phyloP scores from a whole-genome alignment of 2,113 vertebrate species.

The Phrynocephalus versicolor region DNA sequence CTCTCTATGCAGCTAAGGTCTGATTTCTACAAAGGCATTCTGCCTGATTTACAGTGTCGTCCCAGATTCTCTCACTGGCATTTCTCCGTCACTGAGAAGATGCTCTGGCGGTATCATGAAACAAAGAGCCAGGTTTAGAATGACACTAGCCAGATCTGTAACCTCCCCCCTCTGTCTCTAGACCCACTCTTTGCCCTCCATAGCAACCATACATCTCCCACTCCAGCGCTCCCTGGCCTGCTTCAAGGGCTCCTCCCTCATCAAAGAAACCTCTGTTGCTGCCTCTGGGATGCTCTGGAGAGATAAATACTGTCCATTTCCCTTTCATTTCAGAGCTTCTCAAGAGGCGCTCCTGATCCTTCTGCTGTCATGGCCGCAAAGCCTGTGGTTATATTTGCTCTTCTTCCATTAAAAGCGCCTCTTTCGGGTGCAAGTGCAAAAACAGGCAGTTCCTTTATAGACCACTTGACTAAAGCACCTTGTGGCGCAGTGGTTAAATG shows the following conservation, averaged over 20 bases:
- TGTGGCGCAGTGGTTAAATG: too few species aligned
- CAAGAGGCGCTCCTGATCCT: conserved; percentile 21
- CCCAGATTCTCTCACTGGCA: not conserved
- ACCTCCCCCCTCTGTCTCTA: not conserved
- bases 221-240: conserved; percentile 44
- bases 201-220: conserved; percentile 36
- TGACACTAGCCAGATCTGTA: fast-evolving
- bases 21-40: not conserved
- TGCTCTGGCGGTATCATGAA: not conserved
- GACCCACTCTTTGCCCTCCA: not conserved
- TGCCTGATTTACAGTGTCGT: not conserved
- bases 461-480: too few species aligned
- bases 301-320: conserved; percentile 58
- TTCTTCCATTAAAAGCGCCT: not conserved
- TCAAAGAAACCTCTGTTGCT: conserved; percentile 74
- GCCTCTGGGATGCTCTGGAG: conserved; percentile 3
- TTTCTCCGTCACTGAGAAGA: not conserved
- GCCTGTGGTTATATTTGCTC: not conserved
- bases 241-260: not conserved
- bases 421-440: too few species aligned
- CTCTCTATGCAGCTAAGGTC: not conserved
- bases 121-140: conserved; percentile 1
- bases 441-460: too few species aligned
- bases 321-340: conserved; percentile 59
- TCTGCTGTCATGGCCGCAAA: not conserved